phyloP scores from a whole-genome alignment of 2,888 invertebrate genomes.

The Dinocampus coccinellae region DNA sequence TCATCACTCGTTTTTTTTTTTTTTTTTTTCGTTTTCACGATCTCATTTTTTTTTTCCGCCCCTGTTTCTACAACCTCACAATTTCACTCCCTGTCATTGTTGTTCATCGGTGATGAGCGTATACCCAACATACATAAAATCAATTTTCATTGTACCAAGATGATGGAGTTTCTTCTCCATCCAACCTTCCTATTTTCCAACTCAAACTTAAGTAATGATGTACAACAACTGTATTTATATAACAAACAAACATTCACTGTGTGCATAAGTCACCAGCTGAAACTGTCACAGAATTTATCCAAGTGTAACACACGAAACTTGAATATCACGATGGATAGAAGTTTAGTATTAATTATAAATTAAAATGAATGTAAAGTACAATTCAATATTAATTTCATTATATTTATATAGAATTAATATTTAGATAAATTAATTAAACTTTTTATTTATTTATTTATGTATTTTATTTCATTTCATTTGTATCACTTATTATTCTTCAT shows the following conservation, averaged over 20 bases:
- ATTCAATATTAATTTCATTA: no score
- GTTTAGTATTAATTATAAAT: background rate
- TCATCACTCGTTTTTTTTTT: background rate
- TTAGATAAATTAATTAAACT: no score
- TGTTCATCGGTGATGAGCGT: background rate
- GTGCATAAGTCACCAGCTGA: background rate
- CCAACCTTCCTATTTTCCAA: background rate
- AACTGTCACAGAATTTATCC: background rate
- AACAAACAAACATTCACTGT: background rate
- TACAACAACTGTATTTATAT: background rate
- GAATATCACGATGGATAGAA: background rate
- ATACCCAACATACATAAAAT: background rate
- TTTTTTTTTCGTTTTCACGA: background rate
- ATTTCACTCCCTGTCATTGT: no score
- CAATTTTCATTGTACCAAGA: background rate
- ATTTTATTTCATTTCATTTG: no score
- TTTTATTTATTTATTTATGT: no score
- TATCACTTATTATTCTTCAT: no score
- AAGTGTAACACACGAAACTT: background rate
- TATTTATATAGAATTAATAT: no score
- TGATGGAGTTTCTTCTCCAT: background rate
- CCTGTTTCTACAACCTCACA: no score
- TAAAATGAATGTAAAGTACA: no score
- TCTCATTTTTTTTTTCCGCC: background rate
- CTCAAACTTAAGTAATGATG: background rate